A percentile compares a stretch with the other conserved stretches of the same genome.
phyloP scores from a whole-genome alignment of 2,888 invertebrate genomes.

The Parochlus steinenii region DNA sequence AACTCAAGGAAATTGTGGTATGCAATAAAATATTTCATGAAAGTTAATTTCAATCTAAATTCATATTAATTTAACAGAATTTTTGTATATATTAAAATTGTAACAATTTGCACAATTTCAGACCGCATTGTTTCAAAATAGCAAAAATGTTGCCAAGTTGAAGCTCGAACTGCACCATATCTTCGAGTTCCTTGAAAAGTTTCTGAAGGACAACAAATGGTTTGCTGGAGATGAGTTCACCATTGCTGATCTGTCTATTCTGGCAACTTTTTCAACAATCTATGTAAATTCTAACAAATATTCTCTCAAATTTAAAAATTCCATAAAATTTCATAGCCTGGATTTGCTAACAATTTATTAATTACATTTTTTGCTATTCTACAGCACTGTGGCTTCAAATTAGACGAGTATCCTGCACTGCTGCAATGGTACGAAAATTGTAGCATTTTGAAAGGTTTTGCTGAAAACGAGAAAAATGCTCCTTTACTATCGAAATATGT shows the following conservation, averaged over 20 bases:
- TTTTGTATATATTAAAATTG: too few species aligned
- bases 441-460: too few species aligned
- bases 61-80: too few species aligned
- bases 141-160: too few species aligned
- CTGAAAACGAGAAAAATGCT: too few species aligned
- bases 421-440: constrained; percentile 5
- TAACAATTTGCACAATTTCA: too few species aligned
- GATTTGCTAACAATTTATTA: too few species aligned
- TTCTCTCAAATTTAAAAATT: too few species aligned
- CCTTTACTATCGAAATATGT: too few species aligned
- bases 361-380: not conserved
- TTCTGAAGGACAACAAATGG: not conserved
- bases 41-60: not conserved
- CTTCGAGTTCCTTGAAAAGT: constrained; percentile 2
- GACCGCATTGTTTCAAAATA: too few species aligned
- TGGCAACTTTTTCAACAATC: constrained; percentile 7
- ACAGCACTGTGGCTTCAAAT: constrained; percentile 9
- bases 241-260: constrained; percentile 6
- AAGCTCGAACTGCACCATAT: too few species aligned
- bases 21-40: not conserved
- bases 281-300: constrained; percentile 1
- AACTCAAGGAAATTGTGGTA: constrained; percentile 8
- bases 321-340: too few species aligned
- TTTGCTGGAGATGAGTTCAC: constrained; percentile 4
- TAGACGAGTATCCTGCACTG: not conserved